Evolutionary conservation across 2,797 vertebrate species (phyloP), one percentile per base, ranked within the genome.

Genomic region (Cryptoblepharus egeriae): DNA sequence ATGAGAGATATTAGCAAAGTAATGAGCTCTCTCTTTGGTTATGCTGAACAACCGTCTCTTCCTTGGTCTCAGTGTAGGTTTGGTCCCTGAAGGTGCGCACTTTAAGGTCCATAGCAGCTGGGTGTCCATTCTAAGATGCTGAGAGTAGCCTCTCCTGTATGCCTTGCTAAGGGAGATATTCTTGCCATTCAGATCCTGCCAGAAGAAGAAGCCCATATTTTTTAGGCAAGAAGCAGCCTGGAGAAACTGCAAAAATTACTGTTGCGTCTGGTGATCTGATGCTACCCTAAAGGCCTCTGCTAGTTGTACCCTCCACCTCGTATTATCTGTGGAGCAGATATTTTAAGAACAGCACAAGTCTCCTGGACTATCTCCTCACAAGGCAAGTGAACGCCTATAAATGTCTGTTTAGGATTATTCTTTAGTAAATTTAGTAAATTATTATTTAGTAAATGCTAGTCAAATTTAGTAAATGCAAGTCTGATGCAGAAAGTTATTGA

Each of bases 1-100:
- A 15, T 52, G 74, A 49, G 77, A 75, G 84, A 80, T 80, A n/a
- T 79, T 32, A 69, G n/a, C 7, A 73, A 80, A 58, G 32, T 7
- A 8, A 49, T 52, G 55, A 32, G 68, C 39, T 22, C 18, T 9
- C 30, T 32, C 45, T n/a, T 32, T 55, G 49, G n/a, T 22, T 22
- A 24, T 24, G n/a, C 45, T 13, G 55, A 55, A 55, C 5, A 3
- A 6, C 28, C 8, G 5, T 49, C 15, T 49, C 8, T 28, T 52
- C 45, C 45, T 52, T 15, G 49, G 4, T 15, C 49, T 52, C 45
- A 10, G 49, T 16, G 49, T 52, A 42, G 67, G 10, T 69, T 30
- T 52, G 28, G 49, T 30, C 20, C 8, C 18, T 30, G 16, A 72
- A 72, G 45, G 22, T 32, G 30, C 2, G 11, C 12, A 16, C 30